These are phyloP conservation scores for Drosophila maculinotata DNA, from an alignment of 2,888 invertebrate species.

Conservation along the genomic window DNA sequence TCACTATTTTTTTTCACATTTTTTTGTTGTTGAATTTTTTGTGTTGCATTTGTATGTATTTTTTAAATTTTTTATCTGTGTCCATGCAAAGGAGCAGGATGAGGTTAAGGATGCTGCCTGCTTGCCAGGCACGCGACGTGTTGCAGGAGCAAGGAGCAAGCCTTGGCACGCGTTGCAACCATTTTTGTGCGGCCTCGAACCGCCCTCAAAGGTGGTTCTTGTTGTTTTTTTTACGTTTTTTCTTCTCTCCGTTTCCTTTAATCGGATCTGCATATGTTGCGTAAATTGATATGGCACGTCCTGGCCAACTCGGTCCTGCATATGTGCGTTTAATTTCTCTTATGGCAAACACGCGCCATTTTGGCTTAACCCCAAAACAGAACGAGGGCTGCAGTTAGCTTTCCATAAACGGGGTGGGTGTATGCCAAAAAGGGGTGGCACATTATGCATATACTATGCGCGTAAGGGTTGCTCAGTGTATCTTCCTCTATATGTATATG, in stretches of 20 bases:
- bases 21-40: constrained; percentile 47
- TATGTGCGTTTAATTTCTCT: constrained; percentile 51
- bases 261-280: constrained; percentile 79
- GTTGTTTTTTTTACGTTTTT: constrained; percentile 10
- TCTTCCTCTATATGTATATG: constrained; percentile 10
- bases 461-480: constrained; percentile 58
- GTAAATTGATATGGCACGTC: constrained; percentile 72
- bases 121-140: constrained; percentile 70
- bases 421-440: constrained; percentile 65
- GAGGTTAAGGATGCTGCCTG: constrained; percentile 56
- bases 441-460: constrained; percentile 64
- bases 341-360: constrained; percentile 68
- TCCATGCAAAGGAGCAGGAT: constrained; percentile 48
- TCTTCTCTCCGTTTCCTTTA: constrained; percentile 36
- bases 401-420: constrained; percentile 51
- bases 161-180: constrained; percentile 52
- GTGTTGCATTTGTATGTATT: constrained; percentile 36
- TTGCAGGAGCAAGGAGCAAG: constrained; percentile 32
- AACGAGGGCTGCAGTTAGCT: constrained; percentile 47
- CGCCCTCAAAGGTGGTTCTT: constrained; percentile 40
- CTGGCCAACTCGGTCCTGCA: constrained; percentile 29
- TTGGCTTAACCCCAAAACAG: constrained; percentile 67
- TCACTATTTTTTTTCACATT: constrained; percentile 29
- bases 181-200: constrained; percentile 38
- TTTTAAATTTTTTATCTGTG: constrained; percentile 60